A percentile compares a stretch with the other conserved stretches of the same genome.
phyloP scores from a whole-genome alignment of 2,797 vertebrate genomes.

The Poliocrania exsul region DNA sequence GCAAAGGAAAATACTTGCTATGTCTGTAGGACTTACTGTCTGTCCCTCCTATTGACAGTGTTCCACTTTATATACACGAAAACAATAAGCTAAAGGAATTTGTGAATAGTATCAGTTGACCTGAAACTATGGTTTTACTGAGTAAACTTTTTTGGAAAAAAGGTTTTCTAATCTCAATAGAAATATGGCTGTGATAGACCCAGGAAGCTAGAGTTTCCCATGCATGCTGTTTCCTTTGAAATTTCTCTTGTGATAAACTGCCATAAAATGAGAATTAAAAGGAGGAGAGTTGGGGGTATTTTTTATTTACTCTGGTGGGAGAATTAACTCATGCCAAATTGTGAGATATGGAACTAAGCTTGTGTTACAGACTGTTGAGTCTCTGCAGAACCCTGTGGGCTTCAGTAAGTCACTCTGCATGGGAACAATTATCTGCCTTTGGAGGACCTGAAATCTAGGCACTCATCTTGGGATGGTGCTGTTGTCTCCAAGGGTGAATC shows the following conservation, averaged over 20 bases:
- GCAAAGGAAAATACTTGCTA: neutral
- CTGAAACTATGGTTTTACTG: neutral
- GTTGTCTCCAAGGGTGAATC: neutral
- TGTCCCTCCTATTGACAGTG: neutral
- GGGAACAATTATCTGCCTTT: neutral
- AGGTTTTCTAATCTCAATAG: neutral
- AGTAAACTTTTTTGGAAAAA: neutral
- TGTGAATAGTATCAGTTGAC: neutral
- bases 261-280: neutral
- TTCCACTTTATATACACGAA: neutral
- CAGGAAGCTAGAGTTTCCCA: neutral
- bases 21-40: neutral
- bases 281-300: neutral
- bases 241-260: neutral
- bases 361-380: neutral
- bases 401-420: neutral
- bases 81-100: neutral
- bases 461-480: neutral
- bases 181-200: neutral
- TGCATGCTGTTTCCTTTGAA: neutral
- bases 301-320: neutral
- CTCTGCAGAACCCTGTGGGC: neutral
- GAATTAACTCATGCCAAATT: neutral
- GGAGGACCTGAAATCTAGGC: neutral
- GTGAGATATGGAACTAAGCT: neutral